Evolutionary conservation across 2,797 vertebrate genomes (phyloP), one percentile per base, ranked within the genome.

Genomic region (Sebastes matsubarae): DNA sequence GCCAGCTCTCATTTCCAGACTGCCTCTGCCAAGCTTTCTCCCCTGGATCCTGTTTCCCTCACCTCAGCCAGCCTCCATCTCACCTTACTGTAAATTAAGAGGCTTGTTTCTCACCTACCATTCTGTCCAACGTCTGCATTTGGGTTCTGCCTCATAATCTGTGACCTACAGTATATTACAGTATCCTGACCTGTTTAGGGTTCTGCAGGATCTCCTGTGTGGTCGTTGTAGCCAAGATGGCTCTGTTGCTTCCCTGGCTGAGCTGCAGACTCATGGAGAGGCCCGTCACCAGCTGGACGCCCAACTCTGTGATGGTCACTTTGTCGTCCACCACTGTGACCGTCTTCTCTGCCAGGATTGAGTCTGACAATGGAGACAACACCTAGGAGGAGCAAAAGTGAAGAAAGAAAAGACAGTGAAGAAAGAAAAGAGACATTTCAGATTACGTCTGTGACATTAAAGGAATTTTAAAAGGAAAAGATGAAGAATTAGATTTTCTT

Each of bases 331-430:
- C 87, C 85, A 99, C 98, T 0, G 96, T 97, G 79, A 99, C 94
- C 0, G 98, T 98, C 93, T 97, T 99, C 95, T 99, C 98, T 2
- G 97, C 98, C 95, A 99, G 93, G 95, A 99, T 98, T 27, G 98
- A 97, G 94, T 99, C 98, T 0, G 98, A 99, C 79, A 99, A 87
- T 5, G 98, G 98, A 77, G 98, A 99, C 84, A 99, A 86, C 73
- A 99, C 98, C 98, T 99, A 22, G 18, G n/a, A 38, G 25, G 42
- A 57, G 11, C 5, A 65, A 34, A 22, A 64, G 30, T 2, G 27
- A 61, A 72, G 46, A 36, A 29, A 75, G 57, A 34, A 25, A 20
- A 46, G 8, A 34, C 32, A 34, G 32, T 34, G 32, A 34, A 42
- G 25, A 14, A 20, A 24, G 8, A 6, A 27, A 22, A 71, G 32